These are phyloP conservation scores for Phenganax subtilis DNA, from an alignment of 92 coral and sea anemone species.

Conservation along the genomic window DNA sequence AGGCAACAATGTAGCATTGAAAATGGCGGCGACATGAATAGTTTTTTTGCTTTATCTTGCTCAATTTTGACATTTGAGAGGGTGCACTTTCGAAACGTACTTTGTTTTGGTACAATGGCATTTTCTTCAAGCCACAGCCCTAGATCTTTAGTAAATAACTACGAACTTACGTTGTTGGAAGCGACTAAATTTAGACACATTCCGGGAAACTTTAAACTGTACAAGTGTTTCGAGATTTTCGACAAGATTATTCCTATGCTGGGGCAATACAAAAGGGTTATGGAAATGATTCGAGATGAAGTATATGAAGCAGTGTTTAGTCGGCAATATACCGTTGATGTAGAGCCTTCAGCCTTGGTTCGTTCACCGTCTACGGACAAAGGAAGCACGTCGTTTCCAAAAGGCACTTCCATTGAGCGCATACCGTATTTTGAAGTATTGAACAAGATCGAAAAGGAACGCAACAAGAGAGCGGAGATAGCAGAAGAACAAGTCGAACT, in stretches of 20 bases:
- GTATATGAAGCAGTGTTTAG: slow-evolving; percentile 90
- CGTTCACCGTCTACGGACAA: background rate
- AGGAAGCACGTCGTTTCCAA: slow-evolving; percentile 6
- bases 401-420: slow-evolving; percentile 67
- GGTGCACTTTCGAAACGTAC: background rate
- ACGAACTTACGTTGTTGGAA: slow-evolving; percentile 82
- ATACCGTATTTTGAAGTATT: slow-evolving; percentile 83
- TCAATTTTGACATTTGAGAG: slow-evolving; percentile 1
- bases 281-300: slow-evolving; percentile 80
- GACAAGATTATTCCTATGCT: slow-evolving; percentile 77
- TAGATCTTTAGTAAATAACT: slow-evolving; percentile 83
- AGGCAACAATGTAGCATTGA: background rate
- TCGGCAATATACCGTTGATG: slow-evolving; percentile 67
- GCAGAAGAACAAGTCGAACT: slow-evolving; percentile 55
- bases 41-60: background rate
- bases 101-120: background rate
- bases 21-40: background rate
- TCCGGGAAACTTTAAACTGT: slow-evolving; percentile 65
- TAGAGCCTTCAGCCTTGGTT: background rate
- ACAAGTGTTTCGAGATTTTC: slow-evolving; percentile 78
- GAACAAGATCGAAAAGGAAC: slow-evolving; percentile 66
- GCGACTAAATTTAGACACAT: slow-evolving; percentile 59
- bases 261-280: slow-evolving; percentile 78
- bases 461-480: slow-evolving; percentile 69
- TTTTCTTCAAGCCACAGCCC: slow-evolving; percentile 23